phyloP scores from a whole-genome alignment of 2,113 vertebrate genomes.

The Esox niger region DNA sequence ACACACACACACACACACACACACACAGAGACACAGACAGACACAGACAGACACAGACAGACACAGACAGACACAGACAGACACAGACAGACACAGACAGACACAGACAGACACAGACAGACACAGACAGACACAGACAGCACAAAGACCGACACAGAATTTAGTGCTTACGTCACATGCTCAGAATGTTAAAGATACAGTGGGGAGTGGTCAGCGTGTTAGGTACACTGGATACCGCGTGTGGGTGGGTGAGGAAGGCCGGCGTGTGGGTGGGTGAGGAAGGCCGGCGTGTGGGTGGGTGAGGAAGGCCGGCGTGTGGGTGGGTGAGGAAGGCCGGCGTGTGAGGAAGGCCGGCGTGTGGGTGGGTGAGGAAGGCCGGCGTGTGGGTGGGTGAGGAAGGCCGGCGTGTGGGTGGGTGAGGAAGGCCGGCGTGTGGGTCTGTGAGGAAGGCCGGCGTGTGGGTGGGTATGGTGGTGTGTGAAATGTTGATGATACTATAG shows the following conservation, averaged over 20 bases:
- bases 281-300: too few relatives aligned
- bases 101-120: neutral
- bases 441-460: neutral
- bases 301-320: too few relatives aligned
- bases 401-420: neutral
- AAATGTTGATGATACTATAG: neutral
- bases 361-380: neutral
- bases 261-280: too few relatives aligned
- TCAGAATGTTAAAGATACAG: neutral
- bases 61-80: constrained; percentile 1
- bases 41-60: neutral
- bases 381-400: neutral
- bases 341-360: neutral
- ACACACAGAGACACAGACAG: neutral
- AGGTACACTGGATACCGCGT: neutral
- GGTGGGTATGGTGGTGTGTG: neutral
- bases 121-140: neutral
- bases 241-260: neutral
- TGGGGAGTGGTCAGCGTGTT: too few relatives aligned
- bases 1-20: too few relatives aligned
- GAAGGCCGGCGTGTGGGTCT: neutral
- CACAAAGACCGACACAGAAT: neutral
- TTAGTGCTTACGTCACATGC: neutral
- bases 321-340: neutral
- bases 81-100: neutral